A percentile compares a stretch with the other conserved stretches of the same genome.
phyloP scores from a whole-genome alignment of 2,797 vertebrate species.

The Myotis daubentonii region DNA sequence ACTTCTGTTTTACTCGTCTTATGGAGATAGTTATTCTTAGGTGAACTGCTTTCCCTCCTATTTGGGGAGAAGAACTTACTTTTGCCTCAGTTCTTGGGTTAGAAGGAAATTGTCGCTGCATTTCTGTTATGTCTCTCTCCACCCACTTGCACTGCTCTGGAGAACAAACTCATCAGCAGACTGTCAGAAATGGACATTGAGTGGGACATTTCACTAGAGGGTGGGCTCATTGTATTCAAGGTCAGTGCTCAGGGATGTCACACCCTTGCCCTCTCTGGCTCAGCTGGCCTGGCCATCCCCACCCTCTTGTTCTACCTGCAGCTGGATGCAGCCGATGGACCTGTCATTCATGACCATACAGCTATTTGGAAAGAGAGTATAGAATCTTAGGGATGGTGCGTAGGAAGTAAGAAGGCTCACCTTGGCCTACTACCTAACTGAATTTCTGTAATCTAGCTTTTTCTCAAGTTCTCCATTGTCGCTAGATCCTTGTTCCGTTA shows the following conservation, averaged over 20 bases:
- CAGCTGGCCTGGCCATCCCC: background rate
- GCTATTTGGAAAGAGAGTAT: background rate
- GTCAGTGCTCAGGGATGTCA: background rate
- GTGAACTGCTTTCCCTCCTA: background rate
- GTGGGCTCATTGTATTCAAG: background rate
- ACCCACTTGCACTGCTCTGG: background rate
- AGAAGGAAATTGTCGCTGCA: background rate
- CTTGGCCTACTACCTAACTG: background rate
- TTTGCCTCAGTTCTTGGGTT: background rate
- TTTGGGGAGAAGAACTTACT: background rate
- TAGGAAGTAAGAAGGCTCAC: background rate
- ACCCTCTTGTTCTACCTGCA: background rate
- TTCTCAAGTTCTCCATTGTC: background rate
- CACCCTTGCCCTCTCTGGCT: background rate
- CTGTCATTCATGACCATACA: background rate
- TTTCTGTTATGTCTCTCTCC: background rate
- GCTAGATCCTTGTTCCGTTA: background rate
- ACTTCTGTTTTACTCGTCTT: background rate
- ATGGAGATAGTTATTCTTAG: background rate
- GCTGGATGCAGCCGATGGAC: background rate
- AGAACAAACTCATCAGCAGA: background rate
- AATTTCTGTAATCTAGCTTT: slow-evolving; percentile 2
- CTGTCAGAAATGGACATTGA: background rate
- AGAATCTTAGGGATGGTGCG: background rate
- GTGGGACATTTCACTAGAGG: background rate